Percentiles rank a stretch among this genome's conserved stretches.
These are phyloP conservation scores for Bhutanitis thaidina DNA, from an alignment of 2,888 invertebrate species.

Conservation along the genomic window DNA sequence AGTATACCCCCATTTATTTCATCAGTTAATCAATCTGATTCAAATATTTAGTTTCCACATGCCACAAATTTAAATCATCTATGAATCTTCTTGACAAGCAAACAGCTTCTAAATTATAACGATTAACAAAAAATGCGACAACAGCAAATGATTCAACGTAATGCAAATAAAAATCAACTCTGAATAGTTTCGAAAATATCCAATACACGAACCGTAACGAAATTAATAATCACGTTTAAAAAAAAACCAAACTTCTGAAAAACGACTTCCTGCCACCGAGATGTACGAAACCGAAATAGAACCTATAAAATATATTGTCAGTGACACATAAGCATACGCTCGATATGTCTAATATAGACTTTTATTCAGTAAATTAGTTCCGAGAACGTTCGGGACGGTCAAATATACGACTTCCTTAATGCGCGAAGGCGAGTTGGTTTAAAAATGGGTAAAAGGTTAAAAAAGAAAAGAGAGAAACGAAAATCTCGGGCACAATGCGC, in stretches of 20 bases:
- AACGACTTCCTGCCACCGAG: constrained; percentile 56
- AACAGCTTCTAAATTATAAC: constrained; percentile 2
- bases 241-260: constrained; percentile 36
- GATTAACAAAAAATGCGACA: constrained; percentile 10
- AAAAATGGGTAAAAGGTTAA: constrained; percentile 62
- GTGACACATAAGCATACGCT: constrained; percentile 39
- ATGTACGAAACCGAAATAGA: constrained; percentile 46
- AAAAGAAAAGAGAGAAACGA: constrained; percentile 41
- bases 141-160: neutral
- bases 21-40: too few relatives aligned
- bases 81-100: constrained; percentile 1
- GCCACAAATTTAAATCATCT: constrained; percentile 5
- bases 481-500: constrained; percentile 58
- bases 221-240: constrained; percentile 33
- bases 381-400: constrained; percentile 44
- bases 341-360: constrained; percentile 50
- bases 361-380: constrained; percentile 69
- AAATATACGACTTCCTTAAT: constrained; percentile 64
- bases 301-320: constrained; percentile 57
- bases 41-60: neutral
- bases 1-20: too few relatives aligned
- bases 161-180: constrained; percentile 8
- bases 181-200: constrained; percentile 9
- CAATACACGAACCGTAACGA: constrained; percentile 21
- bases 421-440: constrained; percentile 34